phyloP scores from a whole-genome alignment of 2,888 invertebrate genomes.

The Chloroclystis v-ata region DNA sequence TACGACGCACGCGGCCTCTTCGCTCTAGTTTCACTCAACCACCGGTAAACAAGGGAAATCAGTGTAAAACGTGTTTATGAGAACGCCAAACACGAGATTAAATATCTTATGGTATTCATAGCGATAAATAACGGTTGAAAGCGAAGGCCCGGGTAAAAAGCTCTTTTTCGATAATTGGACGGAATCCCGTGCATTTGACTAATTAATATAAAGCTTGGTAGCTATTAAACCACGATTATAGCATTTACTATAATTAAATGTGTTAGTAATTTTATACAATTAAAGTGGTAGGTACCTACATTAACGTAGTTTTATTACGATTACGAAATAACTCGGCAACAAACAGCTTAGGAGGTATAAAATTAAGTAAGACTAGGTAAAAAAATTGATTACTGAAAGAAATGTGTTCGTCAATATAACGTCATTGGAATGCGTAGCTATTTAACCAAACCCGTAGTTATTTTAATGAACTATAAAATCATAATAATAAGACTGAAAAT shows the following conservation, averaged over 20 bases:
- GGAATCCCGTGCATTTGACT: conserved; percentile 63
- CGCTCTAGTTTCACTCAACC: conserved; percentile 70
- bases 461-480: conserved; percentile 4
- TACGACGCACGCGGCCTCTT: conserved; percentile 76
- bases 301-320: too few relatives aligned
- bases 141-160: conserved; percentile 22
- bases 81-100: conserved; percentile 51
- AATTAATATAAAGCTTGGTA: conserved; percentile 60
- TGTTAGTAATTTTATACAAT: too few relatives aligned
- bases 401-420: too few relatives aligned
- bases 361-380: too few relatives aligned
- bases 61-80: conserved; percentile 70
- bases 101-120: conserved; percentile 29
- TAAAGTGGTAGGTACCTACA: too few relatives aligned
- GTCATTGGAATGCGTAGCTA: background rate
- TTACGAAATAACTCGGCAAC: too few relatives aligned
- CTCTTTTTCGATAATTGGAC: conserved; percentile 50
- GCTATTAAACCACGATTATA: conserved; percentile 50
- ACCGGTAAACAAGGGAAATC: conserved; percentile 74
- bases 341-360: too few relatives aligned
- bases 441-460: conserved; percentile 13
- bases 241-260: too few relatives aligned
- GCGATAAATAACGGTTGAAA: conserved; percentile 27
- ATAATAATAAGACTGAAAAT: conserved; percentile 13
- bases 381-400: too few relatives aligned